These are phyloP conservation scores for Spodoptera frugiperda DNA, from an alignment of 1,140 invertebrate species.

Conservation along the genomic window DNA sequence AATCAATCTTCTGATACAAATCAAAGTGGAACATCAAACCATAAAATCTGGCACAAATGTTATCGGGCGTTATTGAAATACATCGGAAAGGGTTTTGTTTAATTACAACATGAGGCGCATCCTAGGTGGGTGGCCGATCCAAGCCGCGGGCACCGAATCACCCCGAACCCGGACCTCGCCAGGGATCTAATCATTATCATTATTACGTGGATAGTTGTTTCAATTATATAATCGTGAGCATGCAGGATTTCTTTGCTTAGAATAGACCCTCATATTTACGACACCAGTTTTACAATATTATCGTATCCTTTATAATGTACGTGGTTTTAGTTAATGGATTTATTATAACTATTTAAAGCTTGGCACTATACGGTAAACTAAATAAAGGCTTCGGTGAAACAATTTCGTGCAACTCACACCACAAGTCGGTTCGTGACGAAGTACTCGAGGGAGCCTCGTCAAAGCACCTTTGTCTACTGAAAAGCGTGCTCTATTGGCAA, in stretches of 20 bases:
- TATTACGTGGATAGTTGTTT: slow-evolving; percentile 54
- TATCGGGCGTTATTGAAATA: slow-evolving; percentile 60
- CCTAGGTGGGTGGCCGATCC: slow-evolving; percentile 61
- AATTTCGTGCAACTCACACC: slow-evolving; percentile 49
- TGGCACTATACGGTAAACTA: neutral
- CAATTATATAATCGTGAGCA: slow-evolving; percentile 57
- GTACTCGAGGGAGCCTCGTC: slow-evolving; percentile 54
- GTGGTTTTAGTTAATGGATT: slow-evolving; percentile 18
- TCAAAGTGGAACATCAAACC: neutral
- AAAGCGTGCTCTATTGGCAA: slow-evolving; percentile 68
- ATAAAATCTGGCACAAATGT: slow-evolving; percentile 41
- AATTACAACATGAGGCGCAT: slow-evolving; percentile 60
- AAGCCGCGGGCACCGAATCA: slow-evolving; percentile 49
- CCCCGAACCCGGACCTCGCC: slow-evolving; percentile 50
- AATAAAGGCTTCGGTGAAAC: slow-evolving; percentile 36
- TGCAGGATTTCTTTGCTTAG: slow-evolving; percentile 27
- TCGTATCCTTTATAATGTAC: neutral
- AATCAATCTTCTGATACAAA: neutral
- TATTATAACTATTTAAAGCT: slow-evolving; percentile 8
- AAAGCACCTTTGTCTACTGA: slow-evolving; percentile 62
- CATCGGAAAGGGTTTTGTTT: slow-evolving; percentile 62
- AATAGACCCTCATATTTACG: slow-evolving; percentile 2
- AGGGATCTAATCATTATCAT: slow-evolving; percentile 63
- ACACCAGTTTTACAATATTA: slow-evolving; percentile 17
- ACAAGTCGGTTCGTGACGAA: slow-evolving; percentile 41